phyloP scores from a whole-genome alignment of 2,888 invertebrate genomes.

The Saturnia japonica region DNA sequence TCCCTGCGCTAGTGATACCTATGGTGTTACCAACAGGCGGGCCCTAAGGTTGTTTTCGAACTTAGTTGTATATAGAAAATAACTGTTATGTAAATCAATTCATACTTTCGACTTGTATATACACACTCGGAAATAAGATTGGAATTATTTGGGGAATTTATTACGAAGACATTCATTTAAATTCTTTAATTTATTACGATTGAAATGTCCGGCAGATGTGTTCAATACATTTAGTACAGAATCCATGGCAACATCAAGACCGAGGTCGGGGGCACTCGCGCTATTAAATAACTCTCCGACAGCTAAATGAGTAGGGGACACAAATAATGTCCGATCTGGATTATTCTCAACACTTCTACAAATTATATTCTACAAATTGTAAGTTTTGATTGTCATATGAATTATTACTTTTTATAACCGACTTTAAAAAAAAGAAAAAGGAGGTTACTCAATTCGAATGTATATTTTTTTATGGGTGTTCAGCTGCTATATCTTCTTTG shows the following conservation, averaged over 20 bases:
- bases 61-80: too few relatives aligned
- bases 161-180: conserved; percentile 48
- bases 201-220: conserved; percentile 72
- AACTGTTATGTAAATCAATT: background rate
- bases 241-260: conserved; percentile 48
- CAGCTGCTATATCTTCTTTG: too few relatives aligned
- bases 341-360: conserved; percentile 43
- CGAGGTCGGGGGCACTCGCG: conserved; percentile 68
- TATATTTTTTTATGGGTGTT: too few relatives aligned
- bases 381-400: too few relatives aligned
- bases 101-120: background rate
- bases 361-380: too few relatives aligned
- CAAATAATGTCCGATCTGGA: conserved; percentile 48
- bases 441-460: too few relatives aligned
- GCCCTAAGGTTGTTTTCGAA: too few relatives aligned
- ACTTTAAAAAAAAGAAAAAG: too few relatives aligned
- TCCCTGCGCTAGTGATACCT: too few relatives aligned
- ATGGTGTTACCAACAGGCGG: too few relatives aligned
- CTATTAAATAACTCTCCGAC: conserved; percentile 80
- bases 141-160: background rate
- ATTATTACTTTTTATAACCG: too few relatives aligned
- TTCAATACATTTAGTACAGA: conserved; percentile 71
- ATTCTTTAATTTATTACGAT: conserved; percentile 64
- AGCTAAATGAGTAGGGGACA: conserved; percentile 79
- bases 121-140: background rate